A percentile compares a stretch with the other conserved stretches of the same genome.
These are phyloP conservation scores for Microplitis deprimator DNA, from an alignment of 2,888 invertebrate genomes.

Conservation along the genomic window DNA sequence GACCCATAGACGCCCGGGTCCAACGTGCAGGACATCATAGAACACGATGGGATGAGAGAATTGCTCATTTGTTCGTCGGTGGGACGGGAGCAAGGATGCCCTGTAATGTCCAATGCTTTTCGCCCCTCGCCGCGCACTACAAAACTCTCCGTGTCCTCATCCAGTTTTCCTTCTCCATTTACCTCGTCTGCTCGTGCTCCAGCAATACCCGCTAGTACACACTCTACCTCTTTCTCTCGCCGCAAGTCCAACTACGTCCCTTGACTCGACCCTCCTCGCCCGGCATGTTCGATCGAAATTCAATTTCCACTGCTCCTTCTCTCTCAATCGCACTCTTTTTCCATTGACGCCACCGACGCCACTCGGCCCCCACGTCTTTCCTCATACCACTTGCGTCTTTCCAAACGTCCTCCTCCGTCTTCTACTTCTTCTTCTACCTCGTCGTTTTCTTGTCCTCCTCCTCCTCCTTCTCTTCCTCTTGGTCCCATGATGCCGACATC, in stretches of 20 bases:
- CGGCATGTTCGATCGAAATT: slow-evolving; percentile 70
- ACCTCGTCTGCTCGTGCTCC: slow-evolving; percentile 48
- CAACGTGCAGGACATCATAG: slow-evolving; percentile 69
- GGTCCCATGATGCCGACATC: slow-evolving; percentile 8
- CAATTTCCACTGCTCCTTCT: slow-evolving; percentile 66
- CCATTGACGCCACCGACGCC: slow-evolving; percentile 50
- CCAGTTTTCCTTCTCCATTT: slow-evolving; percentile 20
- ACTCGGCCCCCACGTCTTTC: slow-evolving; percentile 39
- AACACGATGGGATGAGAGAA: slow-evolving; percentile 67
- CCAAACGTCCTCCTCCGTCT: slow-evolving; percentile 35
- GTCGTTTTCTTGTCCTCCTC: slow-evolving; percentile 11
- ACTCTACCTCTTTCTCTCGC: slow-evolving; percentile 19
- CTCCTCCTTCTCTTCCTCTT: slow-evolving; percentile 10
- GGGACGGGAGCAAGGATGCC: slow-evolving; percentile 40
- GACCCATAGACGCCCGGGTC: slow-evolving; percentile 62
- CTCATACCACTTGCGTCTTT: slow-evolving; percentile 37
- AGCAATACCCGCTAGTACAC: slow-evolving; percentile 8
- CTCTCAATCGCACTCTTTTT: slow-evolving; percentile 45
- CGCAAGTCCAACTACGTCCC: slow-evolving; percentile 32
- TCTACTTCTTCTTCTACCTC: slow-evolving; percentile 21
- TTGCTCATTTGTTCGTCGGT: slow-evolving; percentile 69
- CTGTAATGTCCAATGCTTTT: slow-evolving; percentile 67
- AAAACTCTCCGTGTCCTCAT: no score
- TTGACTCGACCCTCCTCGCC: slow-evolving; percentile 31
- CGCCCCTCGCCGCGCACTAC: neutral